Conservation (phyloP, 2,888 invertebrate genomes). For the Cylloceria caligata region DNA sequence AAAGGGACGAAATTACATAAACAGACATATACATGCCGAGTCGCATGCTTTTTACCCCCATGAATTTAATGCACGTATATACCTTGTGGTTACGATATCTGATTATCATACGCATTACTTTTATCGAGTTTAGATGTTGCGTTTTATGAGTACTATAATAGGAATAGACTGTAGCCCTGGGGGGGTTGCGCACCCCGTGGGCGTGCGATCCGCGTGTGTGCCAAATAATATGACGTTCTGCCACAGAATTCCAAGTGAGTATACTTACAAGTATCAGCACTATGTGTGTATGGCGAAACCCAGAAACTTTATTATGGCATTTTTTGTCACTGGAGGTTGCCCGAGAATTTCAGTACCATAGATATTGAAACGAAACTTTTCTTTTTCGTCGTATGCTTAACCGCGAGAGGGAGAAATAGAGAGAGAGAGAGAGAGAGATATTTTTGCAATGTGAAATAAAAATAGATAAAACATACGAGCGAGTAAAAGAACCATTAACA, state of each 20-base stretch:
- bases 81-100: constrained; percentile 21
- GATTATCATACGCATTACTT: constrained; percentile 56
- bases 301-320: constrained; percentile 64
- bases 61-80: constrained; percentile 9
- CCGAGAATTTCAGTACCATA: constrained; percentile 24
- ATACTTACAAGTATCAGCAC: constrained; percentile 6
- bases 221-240: constrained; percentile 19
- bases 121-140: constrained; percentile 27
- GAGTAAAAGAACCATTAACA: constrained; percentile 1
- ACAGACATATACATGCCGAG: background rate
- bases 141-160: constrained; percentile 18
- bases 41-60: background rate
- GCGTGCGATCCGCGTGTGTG: constrained; percentile 31
- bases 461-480: background rate
- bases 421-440: background rate
- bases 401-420: background rate
- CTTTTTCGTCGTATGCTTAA: constrained; percentile 20
- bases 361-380: constrained; percentile 17
- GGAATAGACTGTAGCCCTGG: background rate
- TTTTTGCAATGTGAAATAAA: constrained; percentile 3
- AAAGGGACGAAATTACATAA: constrained; percentile 4
- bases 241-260: constrained; percentile 1
- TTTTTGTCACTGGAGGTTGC: constrained; percentile 50
- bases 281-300: constrained; percentile 15
- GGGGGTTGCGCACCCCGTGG: constrained; percentile 9